A percentile compares a stretch with the other conserved stretches of the same genome.
Evolutionary conservation across 2,888 invertebrate genomes (phyloP).

Genomic region (Nemoura dubitans): DNA sequence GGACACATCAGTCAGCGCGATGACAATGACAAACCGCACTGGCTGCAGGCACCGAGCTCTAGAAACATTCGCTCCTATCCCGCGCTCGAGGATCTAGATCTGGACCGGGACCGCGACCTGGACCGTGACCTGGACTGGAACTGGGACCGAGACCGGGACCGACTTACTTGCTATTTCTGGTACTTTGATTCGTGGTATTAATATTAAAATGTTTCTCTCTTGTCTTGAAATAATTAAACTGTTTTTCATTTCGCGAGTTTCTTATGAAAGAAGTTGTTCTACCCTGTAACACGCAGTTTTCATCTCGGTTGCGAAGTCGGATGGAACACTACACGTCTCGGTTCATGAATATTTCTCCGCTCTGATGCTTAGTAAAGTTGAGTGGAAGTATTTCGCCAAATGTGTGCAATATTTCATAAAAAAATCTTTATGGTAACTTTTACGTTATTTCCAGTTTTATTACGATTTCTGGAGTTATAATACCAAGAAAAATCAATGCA

Average conservation of each 20-base stretch:
- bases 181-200: background rate
- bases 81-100: no score
- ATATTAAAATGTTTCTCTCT: background rate
- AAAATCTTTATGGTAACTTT: background rate
- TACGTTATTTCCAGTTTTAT: background rate
- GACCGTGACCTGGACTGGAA: no score
- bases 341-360: background rate
- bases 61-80: background rate
- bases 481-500: background rate
- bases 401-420: background rate
- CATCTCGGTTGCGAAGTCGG: no score
- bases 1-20: conserved; percentile 34
- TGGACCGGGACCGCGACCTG: no score
- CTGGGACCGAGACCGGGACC: no score
- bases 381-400: background rate
- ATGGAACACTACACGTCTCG: background rate
- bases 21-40: conserved; percentile 35
- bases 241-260: conserved; percentile 23
- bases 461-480: background rate
- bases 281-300: background rate
- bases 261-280: background rate
- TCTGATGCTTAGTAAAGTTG: background rate
- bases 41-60: background rate
- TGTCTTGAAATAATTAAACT: conserved; percentile 24
- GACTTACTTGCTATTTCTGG: background rate